These are phyloP conservation scores for Psix sp. DNA, from an alignment of 1,140 invertebrate species.

Conservation along the genomic window DNA sequence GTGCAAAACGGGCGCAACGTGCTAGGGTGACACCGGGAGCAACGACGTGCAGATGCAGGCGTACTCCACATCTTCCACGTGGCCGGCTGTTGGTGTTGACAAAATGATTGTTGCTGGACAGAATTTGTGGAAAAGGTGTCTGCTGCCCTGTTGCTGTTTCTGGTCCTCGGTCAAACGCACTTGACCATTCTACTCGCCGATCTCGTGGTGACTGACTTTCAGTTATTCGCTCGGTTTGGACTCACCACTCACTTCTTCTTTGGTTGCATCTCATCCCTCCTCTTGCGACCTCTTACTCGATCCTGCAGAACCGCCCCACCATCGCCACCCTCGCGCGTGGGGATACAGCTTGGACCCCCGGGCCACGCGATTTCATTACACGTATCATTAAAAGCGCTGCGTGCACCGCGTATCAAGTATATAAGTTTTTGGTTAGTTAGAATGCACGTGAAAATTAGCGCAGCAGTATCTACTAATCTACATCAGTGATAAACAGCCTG, in stretches of 20 bases:
- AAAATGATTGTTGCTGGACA: too few species aligned
- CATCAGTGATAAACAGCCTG: slow-evolving; percentile 45
- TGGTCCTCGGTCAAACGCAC: slow-evolving; percentile 62
- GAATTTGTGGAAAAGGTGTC: too few species aligned
- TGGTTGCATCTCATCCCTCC: slow-evolving; percentile 69
- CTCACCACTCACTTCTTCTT: slow-evolving; percentile 70
- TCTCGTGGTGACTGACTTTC: slow-evolving; percentile 76
- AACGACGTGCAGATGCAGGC: neutral
- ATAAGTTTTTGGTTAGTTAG: slow-evolving; percentile 21
- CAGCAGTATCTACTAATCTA: slow-evolving; percentile 46
- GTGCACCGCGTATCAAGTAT: slow-evolving; percentile 43
- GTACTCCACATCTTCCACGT: neutral
- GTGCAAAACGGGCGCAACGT: too few species aligned
- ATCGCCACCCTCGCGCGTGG: slow-evolving; percentile 68
- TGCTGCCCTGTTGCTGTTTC: neutral
- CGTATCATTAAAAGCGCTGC: slow-evolving; percentile 65
- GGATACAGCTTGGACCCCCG: slow-evolving; percentile 63
- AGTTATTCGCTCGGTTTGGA: slow-evolving; percentile 72
- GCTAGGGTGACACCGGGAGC: neutral
- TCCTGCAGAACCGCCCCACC: slow-evolving; percentile 49
- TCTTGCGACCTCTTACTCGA: slow-evolving; percentile 62
- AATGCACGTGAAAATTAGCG: slow-evolving; percentile 46
- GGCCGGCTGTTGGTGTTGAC: neutral
- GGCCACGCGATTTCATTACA: slow-evolving; percentile 69
- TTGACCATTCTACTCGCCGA: slow-evolving; percentile 76